A percentile compares a stretch with the other conserved stretches of the same genome.
These are phyloP conservation scores for Lutjanus erythropterus DNA, from an alignment of 2,113 vertebrate genomes.

Conservation along the genomic window DNA sequence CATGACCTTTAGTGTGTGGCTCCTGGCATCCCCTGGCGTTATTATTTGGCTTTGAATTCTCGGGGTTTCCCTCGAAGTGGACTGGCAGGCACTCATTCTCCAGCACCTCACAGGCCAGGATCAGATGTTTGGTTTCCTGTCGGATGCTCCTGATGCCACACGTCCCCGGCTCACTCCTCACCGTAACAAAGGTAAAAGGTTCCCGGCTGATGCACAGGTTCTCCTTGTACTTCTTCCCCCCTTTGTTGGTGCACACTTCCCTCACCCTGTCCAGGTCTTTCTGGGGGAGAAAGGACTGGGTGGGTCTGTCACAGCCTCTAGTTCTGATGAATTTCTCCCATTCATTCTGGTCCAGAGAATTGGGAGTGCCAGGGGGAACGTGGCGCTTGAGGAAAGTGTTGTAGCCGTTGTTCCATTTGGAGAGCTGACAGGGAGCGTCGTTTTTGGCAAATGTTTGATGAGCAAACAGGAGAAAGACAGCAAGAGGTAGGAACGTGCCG, in stretches of 20 bases:
- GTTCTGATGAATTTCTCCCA: slow-evolving; percentile 76
- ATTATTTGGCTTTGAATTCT: slow-evolving; percentile 47
- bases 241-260: slow-evolving; percentile 73
- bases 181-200: slow-evolving; percentile 80
- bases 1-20: not conserved
- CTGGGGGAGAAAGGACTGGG: slow-evolving; percentile 82
- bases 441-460: slow-evolving; percentile 47
- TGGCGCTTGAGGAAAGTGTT: slow-evolving; percentile 77
- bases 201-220: slow-evolving; percentile 85
- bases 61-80: slow-evolving; percentile 83
- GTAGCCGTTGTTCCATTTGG: slow-evolving; percentile 73
- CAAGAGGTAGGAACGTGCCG: slow-evolving; percentile 28
- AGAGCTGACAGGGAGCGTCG: slow-evolving; percentile 75
- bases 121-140: slow-evolving; percentile 81
- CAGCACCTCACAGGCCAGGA: slow-evolving; percentile 82
- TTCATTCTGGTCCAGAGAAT: slow-evolving; percentile 45
- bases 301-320: slow-evolving; percentile 77
- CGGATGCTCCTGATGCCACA: slow-evolving; percentile 75
- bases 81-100: slow-evolving; percentile 79
- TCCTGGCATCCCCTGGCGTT: slow-evolving; percentile 74
- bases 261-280: slow-evolving; percentile 71
- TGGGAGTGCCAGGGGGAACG: slow-evolving; percentile 62
- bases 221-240: slow-evolving; percentile 66
- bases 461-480: slow-evolving; percentile 51
- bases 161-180: slow-evolving; percentile 62